These are phyloP conservation scores for Drosophila imparisetae DNA, from an alignment of 2,888 invertebrate species.

Conservation along the genomic window DNA sequence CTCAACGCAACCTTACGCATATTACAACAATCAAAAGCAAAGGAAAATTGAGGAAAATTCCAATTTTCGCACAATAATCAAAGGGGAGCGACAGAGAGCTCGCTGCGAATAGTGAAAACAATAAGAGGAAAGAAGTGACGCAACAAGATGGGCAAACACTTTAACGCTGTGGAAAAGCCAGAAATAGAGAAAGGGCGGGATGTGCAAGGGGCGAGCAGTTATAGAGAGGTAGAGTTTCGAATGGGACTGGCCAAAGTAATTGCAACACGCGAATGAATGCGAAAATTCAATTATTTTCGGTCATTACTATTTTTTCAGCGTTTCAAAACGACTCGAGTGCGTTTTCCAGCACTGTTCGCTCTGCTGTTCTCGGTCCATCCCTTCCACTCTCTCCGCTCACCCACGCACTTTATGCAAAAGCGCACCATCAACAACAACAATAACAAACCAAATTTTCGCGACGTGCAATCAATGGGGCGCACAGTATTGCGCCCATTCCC, in stretches of 20 bases:
- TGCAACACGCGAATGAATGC: constrained; percentile 70
- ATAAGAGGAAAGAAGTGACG: constrained; percentile 31
- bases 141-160: constrained; percentile 20
- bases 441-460: constrained; percentile 26
- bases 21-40: neutral
- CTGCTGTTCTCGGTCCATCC: constrained; percentile 3
- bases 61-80: constrained; percentile 32
- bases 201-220: neutral
- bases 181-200: neutral
- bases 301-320: constrained; percentile 60
- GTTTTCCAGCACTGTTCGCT: constrained; percentile 41
- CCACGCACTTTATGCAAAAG: constrained; percentile 52
- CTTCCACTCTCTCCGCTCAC: neutral
- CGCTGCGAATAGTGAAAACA: constrained; percentile 24
- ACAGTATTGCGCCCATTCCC: constrained; percentile 3
- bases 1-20: neutral
- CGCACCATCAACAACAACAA: neutral
- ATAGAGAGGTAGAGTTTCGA: constrained; percentile 20
- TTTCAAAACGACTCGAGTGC: constrained; percentile 45
- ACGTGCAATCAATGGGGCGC: constrained; percentile 70
- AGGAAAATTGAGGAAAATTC: constrained; percentile 25
- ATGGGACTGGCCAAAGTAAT: constrained; percentile 58
- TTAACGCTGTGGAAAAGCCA: constrained; percentile 3
- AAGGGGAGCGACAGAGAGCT: constrained; percentile 5
- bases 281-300: constrained; percentile 79